Base-by-base conservation (phyloP, 2,888 invertebrate species). In the Bruchidius siliquastri region DNA sequence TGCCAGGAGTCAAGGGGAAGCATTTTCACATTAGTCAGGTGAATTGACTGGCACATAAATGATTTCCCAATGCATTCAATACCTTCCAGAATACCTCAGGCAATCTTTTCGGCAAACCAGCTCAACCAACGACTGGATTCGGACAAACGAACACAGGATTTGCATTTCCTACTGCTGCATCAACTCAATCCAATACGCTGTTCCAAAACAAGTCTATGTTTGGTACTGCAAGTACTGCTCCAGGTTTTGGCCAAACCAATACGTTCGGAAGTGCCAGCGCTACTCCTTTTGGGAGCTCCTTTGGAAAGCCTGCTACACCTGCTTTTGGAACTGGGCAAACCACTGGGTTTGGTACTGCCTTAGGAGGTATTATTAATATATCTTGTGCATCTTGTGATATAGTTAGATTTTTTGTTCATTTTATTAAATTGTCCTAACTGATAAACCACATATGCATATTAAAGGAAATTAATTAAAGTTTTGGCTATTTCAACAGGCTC, bases 41-140 rank as follows among this genome's bases (percentile, higher is more conserved):
- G n/a, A n/a, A n/a, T n/a, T n/a, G n/a, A n/a, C n/a, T n/a, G n/a
- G n/a, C n/a, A n/a, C n/a, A n/a, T n/a, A n/a, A n/a, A n/a, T n/a
- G n/a, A n/a, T n/a, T n/a, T n/a, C n/a, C n/a, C n/a, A n/a, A n/a
- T n/a, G n/a, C 26, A 26, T 26, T 26, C 2, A 26, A 26, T 26
- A 26, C 8, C 13, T 49, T 49, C 13, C 68, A 82, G 80, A 81
- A 80, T 71, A 79, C 81, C 72, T 81, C 83, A 20, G 83, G 82
- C 30, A 83, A 85, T 71, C 83, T 87, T 20, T 85, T 88, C 76
- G 87, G 86, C 73, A 88, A 87, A 80, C 86, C 87, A 22, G 81
- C 87, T 2, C 87, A 88, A 78, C 87, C 88, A 74, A 85, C 89
- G 73, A 85, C 88, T 0, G 84, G 82, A 49, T 86, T 82, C 73